These are phyloP conservation scores for Pocillopora verrucosa DNA, from an alignment of 64 coral and sea anemone species.

Conservation along the genomic window DNA sequence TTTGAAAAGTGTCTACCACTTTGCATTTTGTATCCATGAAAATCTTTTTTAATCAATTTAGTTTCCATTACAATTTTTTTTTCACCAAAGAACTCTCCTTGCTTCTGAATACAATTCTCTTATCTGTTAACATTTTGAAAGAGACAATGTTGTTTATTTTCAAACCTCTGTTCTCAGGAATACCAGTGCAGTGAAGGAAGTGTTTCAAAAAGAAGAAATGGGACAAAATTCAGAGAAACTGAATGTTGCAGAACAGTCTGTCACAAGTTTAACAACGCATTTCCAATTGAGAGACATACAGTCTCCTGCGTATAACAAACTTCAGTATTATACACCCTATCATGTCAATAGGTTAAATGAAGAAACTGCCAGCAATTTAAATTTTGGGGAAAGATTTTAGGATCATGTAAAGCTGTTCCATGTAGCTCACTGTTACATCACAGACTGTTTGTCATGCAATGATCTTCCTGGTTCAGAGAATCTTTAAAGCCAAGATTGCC, in stretches of 20 bases:
- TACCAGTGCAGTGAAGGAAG: neutral
- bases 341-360: neutral
- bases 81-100: too few species aligned
- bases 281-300: neutral
- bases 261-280: neutral
- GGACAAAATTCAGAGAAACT: neutral
- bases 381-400: neutral
- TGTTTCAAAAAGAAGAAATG: neutral
- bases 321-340: neutral
- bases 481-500: too few species aligned
- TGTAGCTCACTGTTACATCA: conserved; percentile 40
- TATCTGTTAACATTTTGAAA: conserved; percentile 7
- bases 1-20: too few species aligned
- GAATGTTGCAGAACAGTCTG: neutral
- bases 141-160: neutral
- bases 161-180: conserved; percentile 32
- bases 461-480: neutral
- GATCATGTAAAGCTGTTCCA: neutral
- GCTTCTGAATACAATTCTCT: neutral
- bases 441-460: conserved; percentile 13
- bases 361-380: neutral
- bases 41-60: too few species aligned
- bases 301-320: neutral
- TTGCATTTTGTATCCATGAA: too few species aligned
- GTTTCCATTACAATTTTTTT: too few species aligned